These are phyloP conservation scores for Lithophane leautieri DNA, from an alignment of 2,888 invertebrate species.

Conservation along the genomic window DNA sequence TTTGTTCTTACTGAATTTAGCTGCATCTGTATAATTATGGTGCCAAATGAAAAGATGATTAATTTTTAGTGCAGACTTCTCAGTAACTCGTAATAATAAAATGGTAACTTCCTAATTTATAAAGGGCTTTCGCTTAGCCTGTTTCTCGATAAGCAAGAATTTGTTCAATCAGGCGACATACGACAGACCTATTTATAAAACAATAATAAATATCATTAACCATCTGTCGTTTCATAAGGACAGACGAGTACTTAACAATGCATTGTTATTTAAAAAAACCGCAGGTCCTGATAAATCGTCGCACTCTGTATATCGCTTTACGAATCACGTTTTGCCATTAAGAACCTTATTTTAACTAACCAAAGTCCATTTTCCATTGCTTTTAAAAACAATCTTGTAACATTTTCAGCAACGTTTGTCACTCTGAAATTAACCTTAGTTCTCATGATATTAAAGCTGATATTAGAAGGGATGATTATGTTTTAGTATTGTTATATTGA, in stretches of 20 bases:
- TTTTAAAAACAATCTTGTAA: constrained; percentile 13
- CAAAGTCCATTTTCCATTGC: constrained; percentile 6
- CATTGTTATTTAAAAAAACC: constrained; percentile 50
- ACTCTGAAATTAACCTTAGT: constrained; percentile 34
- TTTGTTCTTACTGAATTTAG: background rate
- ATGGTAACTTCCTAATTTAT: constrained; percentile 10
- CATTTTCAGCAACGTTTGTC: constrained; percentile 4
- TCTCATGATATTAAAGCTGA: constrained; percentile 25
- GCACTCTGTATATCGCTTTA: constrained; percentile 33
- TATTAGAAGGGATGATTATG: constrained; percentile 17
- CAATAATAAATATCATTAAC: constrained; percentile 14
- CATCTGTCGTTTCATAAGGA: constrained; percentile 27
- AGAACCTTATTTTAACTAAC: background rate
- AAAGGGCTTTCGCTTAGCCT: background rate
- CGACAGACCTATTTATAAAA: constrained; percentile 9
- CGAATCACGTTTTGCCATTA: constrained; percentile 8
- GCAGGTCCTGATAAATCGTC: constrained; percentile 16
- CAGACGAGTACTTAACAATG: constrained; percentile 16
- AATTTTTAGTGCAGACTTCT: background rate
- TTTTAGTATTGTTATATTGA: constrained; percentile 28
- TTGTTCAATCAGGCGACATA: background rate
- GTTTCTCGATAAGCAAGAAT: constrained; percentile 11
- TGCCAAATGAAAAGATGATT: background rate
- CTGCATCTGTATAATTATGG: background rate
- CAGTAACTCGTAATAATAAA: background rate